Evolutionary conservation across 2,113 vertebrate species (phyloP).

Genomic region (Ornithorhynchus anatinus): DNA sequence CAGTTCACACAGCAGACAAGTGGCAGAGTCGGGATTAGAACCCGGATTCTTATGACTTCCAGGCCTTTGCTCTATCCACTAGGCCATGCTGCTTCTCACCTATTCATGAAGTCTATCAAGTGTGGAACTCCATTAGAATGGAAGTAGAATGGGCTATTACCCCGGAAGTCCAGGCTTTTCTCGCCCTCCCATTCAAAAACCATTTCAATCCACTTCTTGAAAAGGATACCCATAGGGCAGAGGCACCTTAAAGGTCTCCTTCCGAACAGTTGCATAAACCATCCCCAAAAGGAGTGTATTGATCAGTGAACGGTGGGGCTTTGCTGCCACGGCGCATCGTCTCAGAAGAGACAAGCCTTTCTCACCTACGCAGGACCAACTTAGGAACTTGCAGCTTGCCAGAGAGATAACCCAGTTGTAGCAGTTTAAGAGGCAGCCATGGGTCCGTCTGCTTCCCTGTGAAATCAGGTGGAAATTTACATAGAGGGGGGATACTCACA

Average conservation of each 20-base stretch:
- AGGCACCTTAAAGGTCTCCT: not conserved
- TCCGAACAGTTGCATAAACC: not conserved
- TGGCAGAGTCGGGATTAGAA: no score
- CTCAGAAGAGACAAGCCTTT: not conserved
- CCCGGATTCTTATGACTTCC: no score
- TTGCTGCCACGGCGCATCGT: not conserved
- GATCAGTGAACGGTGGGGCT: not conserved
- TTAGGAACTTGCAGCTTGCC: constrained; percentile 10
- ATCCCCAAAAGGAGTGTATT: not conserved
- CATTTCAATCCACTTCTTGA: not conserved
- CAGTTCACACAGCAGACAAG: no score
- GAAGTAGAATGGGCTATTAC: no score
- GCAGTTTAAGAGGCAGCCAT: constrained; percentile 30
- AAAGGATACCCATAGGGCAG: not conserved
- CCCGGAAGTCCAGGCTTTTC: not conserved
- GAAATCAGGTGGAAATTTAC: not conserved
- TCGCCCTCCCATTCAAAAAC: not conserved
- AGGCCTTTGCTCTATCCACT: no score
- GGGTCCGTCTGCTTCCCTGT: not conserved
- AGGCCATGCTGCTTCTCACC: no score
- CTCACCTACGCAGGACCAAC: constrained; percentile 27
- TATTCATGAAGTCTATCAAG: no score
- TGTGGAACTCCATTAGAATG: no score
- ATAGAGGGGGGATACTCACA: not conserved
- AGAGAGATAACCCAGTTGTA: constrained; percentile 12